Evolutionary conservation across 2,888 invertebrate genomes (phyloP).

Genomic region (Eupithecia pulchellata): DNA sequence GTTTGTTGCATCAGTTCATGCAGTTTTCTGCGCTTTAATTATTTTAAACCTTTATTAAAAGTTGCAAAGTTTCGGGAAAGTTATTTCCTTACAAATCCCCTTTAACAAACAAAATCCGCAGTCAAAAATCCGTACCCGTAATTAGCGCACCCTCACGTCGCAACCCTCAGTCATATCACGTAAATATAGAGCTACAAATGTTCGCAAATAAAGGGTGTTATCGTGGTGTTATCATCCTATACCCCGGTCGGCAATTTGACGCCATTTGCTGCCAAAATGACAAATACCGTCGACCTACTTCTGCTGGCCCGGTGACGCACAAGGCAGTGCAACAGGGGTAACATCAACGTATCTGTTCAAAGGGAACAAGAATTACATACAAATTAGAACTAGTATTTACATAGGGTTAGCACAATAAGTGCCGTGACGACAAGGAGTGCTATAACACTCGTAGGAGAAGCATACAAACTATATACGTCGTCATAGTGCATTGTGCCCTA

Average conservation of each 20-base stretch:
- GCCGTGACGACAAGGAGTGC: background rate
- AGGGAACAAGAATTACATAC: background rate
- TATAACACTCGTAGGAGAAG: background rate
- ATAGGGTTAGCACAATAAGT: background rate
- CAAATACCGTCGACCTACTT: slow-evolving; percentile 68
- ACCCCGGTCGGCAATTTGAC: slow-evolving; percentile 61
- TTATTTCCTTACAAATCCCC: background rate
- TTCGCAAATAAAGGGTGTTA: slow-evolving; percentile 42
- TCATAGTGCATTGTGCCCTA: background rate
- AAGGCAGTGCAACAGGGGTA: slow-evolving; percentile 43
- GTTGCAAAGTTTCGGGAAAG: background rate
- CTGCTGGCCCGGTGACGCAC: slow-evolving; percentile 54
- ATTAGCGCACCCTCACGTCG: background rate
- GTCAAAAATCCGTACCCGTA: slow-evolving; percentile 2
- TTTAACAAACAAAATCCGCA: background rate
- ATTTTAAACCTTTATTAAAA: background rate
- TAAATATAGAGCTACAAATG: slow-evolving; percentile 4
- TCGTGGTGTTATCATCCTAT: slow-evolving; percentile 35
- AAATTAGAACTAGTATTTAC: background rate
- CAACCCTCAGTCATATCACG: background rate
- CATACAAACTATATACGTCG: background rate
- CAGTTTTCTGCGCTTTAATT: background rate
- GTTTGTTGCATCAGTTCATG: too few species aligned
- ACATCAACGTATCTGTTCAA: background rate
- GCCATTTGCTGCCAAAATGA: slow-evolving; percentile 66